Evolutionary conservation across 2,888 invertebrate genomes (phyloP), one percentile per base, ranked within the genome.

Genomic region (Harmothoe impar): DNA sequence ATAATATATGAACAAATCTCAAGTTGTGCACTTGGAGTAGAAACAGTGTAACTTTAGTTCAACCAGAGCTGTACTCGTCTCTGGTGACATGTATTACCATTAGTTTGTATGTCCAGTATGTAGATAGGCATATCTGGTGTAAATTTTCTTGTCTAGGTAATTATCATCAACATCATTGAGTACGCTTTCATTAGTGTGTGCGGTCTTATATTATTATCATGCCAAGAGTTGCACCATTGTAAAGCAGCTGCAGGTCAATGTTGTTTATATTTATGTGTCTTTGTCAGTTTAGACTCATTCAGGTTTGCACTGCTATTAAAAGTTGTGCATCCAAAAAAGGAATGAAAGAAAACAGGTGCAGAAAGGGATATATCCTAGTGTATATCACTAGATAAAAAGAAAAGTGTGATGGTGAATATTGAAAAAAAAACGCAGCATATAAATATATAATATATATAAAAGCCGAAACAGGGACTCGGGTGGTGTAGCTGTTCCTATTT

Each of bases 181-280:
- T n/a, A 72, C 1, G 72, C 72, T 29, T 72, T 72, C 31, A 72
- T 72, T 62, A n/a, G 72, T 15, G 72, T 72, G 31, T 29, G 72
- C n/a, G 5, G 72, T 72, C 72, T 72, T 25, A 29, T 62, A n/a
- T 29, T 72, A 72, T 72, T n/a, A 72, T 3, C 62, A n/a, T n/a
- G 62, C 72, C 29, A 15, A 29, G 25, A 29, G 29, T 29, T 72
- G 72, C 29, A n/a, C 25, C 7, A 72, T 15, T 72, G 72, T 72
- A 25, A 25, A 25, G 29, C 72, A 29, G 31, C 3, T 29, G 25
- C 72, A 29, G 72, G 29, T 72, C 29, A 72, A n/a, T 29, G 72
- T 25, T 72, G 72, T 62, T 5, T 72, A 62, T 72, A 72, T 72
- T 72, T 29, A 72, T 72, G 72, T 72, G 29, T 72, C n/a, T 62